phyloP scores from a whole-genome alignment of 2,113 vertebrate genomes.

The Electrona antarctica region DNA sequence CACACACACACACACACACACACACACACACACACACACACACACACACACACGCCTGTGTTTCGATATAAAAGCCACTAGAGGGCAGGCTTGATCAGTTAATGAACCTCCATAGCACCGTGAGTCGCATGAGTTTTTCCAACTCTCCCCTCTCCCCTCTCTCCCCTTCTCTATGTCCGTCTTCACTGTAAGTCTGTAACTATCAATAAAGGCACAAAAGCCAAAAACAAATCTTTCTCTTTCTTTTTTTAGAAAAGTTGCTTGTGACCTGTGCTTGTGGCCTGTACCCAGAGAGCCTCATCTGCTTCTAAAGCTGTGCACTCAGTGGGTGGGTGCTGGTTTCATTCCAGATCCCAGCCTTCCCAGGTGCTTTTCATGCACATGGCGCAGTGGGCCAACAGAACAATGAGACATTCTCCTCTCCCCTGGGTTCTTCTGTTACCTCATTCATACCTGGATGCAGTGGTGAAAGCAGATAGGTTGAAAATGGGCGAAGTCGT shows the following conservation, averaged over 20 bases:
- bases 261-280: neutral
- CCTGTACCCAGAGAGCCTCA: no score
- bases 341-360: constrained; percentile 62
- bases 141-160: no score
- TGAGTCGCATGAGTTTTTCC: neutral
- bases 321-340: constrained; percentile 55
- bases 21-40: no score
- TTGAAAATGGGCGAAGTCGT: no score
- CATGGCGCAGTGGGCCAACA: constrained; percentile 41
- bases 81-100: constrained; percentile 54
- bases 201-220: no score
- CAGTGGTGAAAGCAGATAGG: no score
- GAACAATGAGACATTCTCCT: constrained; percentile 56
- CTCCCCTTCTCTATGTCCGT: no score
- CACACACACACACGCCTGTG: constrained; percentile 12
- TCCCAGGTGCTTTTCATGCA: constrained; percentile 76
- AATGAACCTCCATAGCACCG: neutral
- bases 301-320: constrained; percentile 10
- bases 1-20: no score
- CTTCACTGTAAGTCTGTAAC: no score
- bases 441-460: constrained; percentile 60
- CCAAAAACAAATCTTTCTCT: no score
- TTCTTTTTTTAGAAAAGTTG: no score
- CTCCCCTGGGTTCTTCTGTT: constrained; percentile 42
- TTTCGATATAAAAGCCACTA: constrained; percentile 38